A percentile compares a stretch with the other conserved stretches of the same genome.
phyloP scores from a whole-genome alignment of 1,140 invertebrate species.

The Pemphigus obesinymphae region DNA sequence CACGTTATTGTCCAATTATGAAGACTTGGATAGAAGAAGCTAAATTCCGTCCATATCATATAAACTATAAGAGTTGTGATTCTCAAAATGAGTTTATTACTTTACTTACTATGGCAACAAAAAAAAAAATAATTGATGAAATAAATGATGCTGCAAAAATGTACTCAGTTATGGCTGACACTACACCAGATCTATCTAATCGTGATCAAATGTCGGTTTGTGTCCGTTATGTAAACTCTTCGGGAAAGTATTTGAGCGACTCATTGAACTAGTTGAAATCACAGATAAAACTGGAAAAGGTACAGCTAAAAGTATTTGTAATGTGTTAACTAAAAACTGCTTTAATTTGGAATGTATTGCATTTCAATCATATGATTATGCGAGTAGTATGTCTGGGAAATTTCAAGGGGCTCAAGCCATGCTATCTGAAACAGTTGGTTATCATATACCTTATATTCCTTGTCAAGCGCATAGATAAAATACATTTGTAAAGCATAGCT shows the following conservation, averaged over 20 bases:
- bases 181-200: too few species aligned
- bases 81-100: too few species aligned
- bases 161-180: conserved; percentile 9
- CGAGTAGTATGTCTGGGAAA: background rate
- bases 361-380: conserved; percentile 20
- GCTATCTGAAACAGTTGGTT: background rate
- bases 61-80: too few species aligned
- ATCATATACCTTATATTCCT: background rate
- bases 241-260: background rate
- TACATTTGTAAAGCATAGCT: conserved; percentile 11
- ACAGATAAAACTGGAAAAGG: conserved; percentile 22
- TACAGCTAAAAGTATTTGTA: background rate
- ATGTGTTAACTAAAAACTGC: background rate
- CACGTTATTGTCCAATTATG: too few species aligned
- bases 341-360: background rate
- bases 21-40: too few species aligned
- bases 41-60: too few species aligned
- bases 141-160: too few species aligned
- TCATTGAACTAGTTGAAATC: background rate
- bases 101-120: too few species aligned
- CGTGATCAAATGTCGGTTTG: background rate
- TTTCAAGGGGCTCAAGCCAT: background rate
- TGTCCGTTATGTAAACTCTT: background rate
- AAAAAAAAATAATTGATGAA: too few species aligned
- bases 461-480: conserved; percentile 17